phyloP scores from a whole-genome alignment of 2,113 vertebrate species.

The Nasalis larvatus region DNA sequence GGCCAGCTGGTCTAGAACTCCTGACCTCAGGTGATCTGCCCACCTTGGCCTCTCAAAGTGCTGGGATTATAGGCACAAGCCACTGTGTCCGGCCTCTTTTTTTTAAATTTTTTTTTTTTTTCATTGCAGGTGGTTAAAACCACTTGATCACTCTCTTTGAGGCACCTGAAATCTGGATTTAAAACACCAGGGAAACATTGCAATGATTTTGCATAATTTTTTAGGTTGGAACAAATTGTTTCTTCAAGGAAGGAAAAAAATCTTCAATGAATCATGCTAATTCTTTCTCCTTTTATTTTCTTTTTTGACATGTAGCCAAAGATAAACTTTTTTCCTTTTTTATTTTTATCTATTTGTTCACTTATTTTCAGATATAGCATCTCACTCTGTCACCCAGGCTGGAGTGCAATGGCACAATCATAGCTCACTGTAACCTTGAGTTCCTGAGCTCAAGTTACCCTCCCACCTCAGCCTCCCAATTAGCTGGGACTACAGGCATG shows the following conservation, averaged over 20 bases:
- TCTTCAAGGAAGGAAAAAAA: neutral
- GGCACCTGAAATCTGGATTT: neutral
- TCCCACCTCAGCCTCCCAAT: neutral
- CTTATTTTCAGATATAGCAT: too few relatives aligned
- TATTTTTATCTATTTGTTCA: too few relatives aligned
- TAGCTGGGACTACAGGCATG: neutral
- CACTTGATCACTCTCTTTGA: neutral
- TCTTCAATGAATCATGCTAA: neutral
- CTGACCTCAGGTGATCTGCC: too few relatives aligned
- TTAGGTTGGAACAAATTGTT: neutral
- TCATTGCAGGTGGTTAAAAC: neutral
- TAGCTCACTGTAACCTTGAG: neutral
- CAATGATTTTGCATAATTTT: neutral
- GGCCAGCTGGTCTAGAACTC: too few relatives aligned
- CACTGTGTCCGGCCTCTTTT: too few relatives aligned
- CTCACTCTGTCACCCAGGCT: too few relatives aligned
- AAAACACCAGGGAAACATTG: neutral
- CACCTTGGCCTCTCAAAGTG: too few relatives aligned
- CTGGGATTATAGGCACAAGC: too few relatives aligned
- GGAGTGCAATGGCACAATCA: neutral
- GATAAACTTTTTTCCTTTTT: too few relatives aligned
- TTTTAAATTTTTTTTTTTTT: neutral
- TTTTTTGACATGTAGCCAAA: too few relatives aligned
- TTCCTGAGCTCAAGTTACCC: neutral
- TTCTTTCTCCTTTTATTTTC: neutral